These are phyloP conservation scores for Anguilla pacifica DNA, from an alignment of 2,797 vertebrate species.

Conservation along the genomic window DNA sequence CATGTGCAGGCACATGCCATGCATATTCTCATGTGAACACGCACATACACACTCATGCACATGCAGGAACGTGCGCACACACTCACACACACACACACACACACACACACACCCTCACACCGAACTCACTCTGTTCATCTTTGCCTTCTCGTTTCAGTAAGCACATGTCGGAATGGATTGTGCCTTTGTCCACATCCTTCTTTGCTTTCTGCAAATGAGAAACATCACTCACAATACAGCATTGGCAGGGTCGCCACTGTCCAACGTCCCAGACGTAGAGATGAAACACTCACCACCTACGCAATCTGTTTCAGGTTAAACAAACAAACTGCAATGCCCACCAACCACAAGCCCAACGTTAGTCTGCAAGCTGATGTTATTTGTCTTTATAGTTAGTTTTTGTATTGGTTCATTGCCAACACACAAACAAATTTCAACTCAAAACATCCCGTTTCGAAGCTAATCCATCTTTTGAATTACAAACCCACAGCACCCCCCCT, in stretches of 20 bases:
- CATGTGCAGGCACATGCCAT: background rate
- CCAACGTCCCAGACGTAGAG: background rate
- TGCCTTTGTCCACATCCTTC: conserved; percentile 94
- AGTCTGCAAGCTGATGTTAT: conserved; percentile 10
- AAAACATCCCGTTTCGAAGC: background rate
- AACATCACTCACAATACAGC: conserved; percentile 24
- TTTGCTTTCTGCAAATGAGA: conserved; percentile 79
- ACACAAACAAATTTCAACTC: background rate
- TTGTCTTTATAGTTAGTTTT: background rate
- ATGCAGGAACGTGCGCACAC: background rate
- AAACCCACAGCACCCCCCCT: background rate
- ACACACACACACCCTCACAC: background rate
- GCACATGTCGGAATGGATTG: conserved; percentile 91
- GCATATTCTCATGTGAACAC: background rate
- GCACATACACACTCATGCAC: background rate
- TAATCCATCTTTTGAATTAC: background rate
- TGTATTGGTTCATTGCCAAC: background rate
- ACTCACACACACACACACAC: background rate
- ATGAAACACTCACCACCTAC: conserved; percentile 31
- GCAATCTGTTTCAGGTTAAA: conserved; percentile 31
- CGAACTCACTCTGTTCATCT: conserved; percentile 68
- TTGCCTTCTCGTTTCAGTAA: conserved; percentile 79
- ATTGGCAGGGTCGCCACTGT: conserved; percentile 8
- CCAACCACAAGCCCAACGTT: background rate
- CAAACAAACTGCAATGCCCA: conserved; percentile 26